Evolutionary conservation across 64 coral and sea anemone genomes (phyloP), one percentile per base, ranked within the genome.

Genomic region (Trachythela sp.): DNA sequence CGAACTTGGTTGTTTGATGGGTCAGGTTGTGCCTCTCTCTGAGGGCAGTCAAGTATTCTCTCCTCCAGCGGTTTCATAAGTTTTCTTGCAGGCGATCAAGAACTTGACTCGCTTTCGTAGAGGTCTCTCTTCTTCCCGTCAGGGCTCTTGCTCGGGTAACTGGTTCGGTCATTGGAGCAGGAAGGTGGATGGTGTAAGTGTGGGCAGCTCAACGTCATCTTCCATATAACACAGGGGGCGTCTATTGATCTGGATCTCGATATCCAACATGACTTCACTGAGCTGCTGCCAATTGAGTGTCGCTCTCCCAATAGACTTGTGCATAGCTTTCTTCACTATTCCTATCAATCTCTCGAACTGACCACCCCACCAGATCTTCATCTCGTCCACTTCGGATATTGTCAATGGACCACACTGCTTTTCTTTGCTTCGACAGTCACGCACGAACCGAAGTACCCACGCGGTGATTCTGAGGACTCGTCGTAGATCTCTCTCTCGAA

Each of bases 1-100:
- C 5, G 56, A 70, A 60, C 37, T 86, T 60, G 36, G 20, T 41
- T 29, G 48, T 35, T 58, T 85, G 85, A 36, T 90, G 89, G 48
- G 84, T 70, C 40, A 85, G 59, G 59, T 91, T 91, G 32, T 91
- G 89, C 35, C 83, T 35, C 39, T 91, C 89, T 91, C 89, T 70
- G 35, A 75, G 83, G 17, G 89, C 89, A 35, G 83, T 75, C 34
- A 91, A 58, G 54, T 91, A 91, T 51, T 91, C 89, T 64, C 60
- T 40, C 41, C 33, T 10, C 88, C 88, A 90, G 71, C 27, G 71
- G 13, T n/a, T 54, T 72, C 88, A 90, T 20, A 84, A 40, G 31
- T 83, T 41, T 4, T 84, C 33, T 90, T 90, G 49, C 88, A 90
- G 26, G 41, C 34, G n/a, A 34, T 68, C 31, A 90, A 40, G 29